Percentiles rank a stretch among this genome's conserved stretches.
Evolutionary conservation across 2,797 vertebrate species (phyloP).

Genomic region (Pempheris klunzingeri): DNA sequence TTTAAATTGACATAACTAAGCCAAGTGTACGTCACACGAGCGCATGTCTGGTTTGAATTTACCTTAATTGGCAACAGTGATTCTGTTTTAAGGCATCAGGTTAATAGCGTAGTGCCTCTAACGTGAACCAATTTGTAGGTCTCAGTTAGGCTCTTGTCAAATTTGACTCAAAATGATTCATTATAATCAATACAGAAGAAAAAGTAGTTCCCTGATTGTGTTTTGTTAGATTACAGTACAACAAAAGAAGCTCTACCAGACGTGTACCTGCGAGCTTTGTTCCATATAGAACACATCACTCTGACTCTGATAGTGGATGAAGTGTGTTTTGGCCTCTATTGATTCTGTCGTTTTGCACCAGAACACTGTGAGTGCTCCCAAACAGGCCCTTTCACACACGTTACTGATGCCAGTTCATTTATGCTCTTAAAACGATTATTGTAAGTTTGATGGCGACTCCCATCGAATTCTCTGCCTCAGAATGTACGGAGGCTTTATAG

Average conservation of each 20-base stretch:
- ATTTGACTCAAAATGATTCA: conserved; percentile 39
- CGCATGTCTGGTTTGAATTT: conserved; percentile 55
- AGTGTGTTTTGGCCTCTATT: background rate
- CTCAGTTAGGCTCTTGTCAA: conserved; percentile 48
- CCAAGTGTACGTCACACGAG: conserved; percentile 25
- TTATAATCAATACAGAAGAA: conserved; percentile 37
- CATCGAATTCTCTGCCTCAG: conserved; percentile 6
- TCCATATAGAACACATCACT: background rate
- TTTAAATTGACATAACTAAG: conserved; percentile 60
- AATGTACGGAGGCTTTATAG: conserved; percentile 14
- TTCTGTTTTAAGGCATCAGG: conserved; percentile 56
- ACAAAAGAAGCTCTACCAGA: too few species aligned
- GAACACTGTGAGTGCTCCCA: conserved; percentile 57
- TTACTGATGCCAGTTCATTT: conserved; percentile 27
- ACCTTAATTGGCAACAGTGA: conserved; percentile 37
- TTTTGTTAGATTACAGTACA: too few species aligned
- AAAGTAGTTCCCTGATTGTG: conserved; percentile 6
- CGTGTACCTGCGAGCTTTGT: conserved; percentile 27
- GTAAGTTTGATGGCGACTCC: background rate
- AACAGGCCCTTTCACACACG: conserved; percentile 26
- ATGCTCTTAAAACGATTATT: background rate
- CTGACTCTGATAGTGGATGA: background rate
- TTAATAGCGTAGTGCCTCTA: conserved; percentile 57
- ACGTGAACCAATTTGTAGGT: conserved; percentile 60
- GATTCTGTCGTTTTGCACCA: conserved; percentile 13